Base-by-base conservation (phyloP, 2,888 invertebrate species). In the Hydroisotoma schaefferi region DNA sequence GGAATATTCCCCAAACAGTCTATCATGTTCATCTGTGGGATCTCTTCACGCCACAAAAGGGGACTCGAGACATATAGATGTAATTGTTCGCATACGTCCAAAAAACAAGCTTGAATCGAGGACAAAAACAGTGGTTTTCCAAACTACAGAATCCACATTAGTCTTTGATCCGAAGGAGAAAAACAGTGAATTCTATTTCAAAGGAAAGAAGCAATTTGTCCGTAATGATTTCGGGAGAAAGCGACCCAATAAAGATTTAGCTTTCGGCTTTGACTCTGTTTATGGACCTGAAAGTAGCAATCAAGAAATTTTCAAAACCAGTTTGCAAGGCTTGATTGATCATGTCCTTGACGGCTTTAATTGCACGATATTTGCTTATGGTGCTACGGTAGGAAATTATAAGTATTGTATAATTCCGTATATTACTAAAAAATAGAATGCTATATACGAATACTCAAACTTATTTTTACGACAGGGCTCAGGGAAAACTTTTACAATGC, bases 401-500 rank as follows among this genome's bases (percentile, higher is more conserved):
- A n/a, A 33, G 33, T 33, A 33, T 10, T 40, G 15, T 18, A 40
- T 40, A 40, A 18, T 4, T 20, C 15, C 40, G 8, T 40, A 15
- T 15, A 8, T 8, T 5, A 18, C 20, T 8, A 20, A 40, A 40
- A 40, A 20, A 18, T 40, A 18, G 40, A 18, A 15, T 18, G 20
- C 33, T 4, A 20, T 40, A 5, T 15, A 18, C n/a, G 8, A 5
- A 40, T 33, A 40, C 5, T 40, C 40, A 40, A 15, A 10, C 33
- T 33, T 33, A 6, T 33, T 33, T 33, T 6, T 6, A 40, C 23
- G 10, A 8, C 15, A 46, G 94, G 94, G 47, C 0, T 92, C 94
- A 3, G 95, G 95, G 0, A 95, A 95, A 78, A 95, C 95, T 0
- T 87, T 86, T 75, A 94, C 94, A 0, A 95, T 95, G 94, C 81